These are phyloP conservation scores for Epinotia bilunana DNA, from an alignment of 2,888 invertebrate genomes.

Conservation along the genomic window DNA sequence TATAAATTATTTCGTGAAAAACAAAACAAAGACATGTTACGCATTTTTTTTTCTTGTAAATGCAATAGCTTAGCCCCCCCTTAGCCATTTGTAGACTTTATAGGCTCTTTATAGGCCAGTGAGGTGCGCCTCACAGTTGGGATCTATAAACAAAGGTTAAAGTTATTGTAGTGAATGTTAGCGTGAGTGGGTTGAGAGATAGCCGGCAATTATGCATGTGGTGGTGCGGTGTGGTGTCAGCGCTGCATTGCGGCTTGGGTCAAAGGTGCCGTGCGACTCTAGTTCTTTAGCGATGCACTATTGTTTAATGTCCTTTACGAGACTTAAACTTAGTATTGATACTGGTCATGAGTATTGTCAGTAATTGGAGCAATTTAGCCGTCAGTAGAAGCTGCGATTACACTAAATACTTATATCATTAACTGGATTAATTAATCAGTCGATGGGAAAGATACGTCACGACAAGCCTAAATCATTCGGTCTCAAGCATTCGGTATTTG, in stretches of 20 bases:
- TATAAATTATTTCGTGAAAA: neutral
- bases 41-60: neutral
- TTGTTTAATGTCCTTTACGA: slow-evolving; percentile 45
- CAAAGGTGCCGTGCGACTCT: slow-evolving; percentile 66
- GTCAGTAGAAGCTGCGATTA: no score
- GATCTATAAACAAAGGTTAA: slow-evolving; percentile 12
- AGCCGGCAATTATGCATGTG: slow-evolving; percentile 60
- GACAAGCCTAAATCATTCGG: no score
- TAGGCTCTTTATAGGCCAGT: neutral
- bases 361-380: neutral
- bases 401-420: no score
- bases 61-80: neutral
- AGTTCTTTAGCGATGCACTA: slow-evolving; percentile 58
- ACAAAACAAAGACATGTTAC: neutral
- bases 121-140: neutral
- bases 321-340: neutral
- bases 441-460: no score
- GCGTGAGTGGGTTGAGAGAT: slow-evolving; percentile 51
- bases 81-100: neutral
- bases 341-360: neutral
- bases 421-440: no score
- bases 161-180: slow-evolving; percentile 22
- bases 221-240: slow-evolving; percentile 69
- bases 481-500: no score
- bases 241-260: slow-evolving; percentile 75